Conservation (phyloP, 1,140 invertebrate species). For the Littorina saxatilis region DNA sequence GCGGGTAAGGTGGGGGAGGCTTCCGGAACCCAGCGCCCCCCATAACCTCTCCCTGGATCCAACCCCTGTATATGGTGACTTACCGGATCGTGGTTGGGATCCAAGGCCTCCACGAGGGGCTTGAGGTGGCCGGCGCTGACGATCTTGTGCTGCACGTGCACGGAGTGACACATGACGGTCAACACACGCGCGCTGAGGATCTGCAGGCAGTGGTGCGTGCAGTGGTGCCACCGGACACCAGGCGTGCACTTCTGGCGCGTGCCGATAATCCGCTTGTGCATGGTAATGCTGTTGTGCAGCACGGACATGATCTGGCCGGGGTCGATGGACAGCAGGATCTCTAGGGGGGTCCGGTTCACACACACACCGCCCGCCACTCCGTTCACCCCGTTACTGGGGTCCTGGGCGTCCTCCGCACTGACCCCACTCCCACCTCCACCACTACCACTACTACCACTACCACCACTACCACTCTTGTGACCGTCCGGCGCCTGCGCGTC, state of each 20-base stretch:
- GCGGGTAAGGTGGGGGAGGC: neutral
- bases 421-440: neutral
- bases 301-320: conserved; percentile 80
- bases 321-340: conserved; percentile 76
- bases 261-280: conserved; percentile 83
- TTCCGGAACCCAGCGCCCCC: neutral
- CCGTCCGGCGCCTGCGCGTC: conserved; percentile 9
- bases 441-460: neutral
- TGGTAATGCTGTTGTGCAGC: conserved; percentile 83
- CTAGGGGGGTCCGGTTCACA: conserved; percentile 69
- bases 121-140: conserved; percentile 79
- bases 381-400: conserved; percentile 23
- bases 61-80: conserved; percentile 39
- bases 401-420: conserved; percentile 50
- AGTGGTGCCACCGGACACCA: conserved; percentile 79
- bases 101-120: conserved; percentile 80
- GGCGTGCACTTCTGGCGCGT: conserved; percentile 81
- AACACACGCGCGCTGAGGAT: conserved; percentile 81
- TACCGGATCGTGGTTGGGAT: conserved; percentile 83
- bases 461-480: neutral
- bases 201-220: conserved; percentile 83
- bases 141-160: conserved; percentile 77
- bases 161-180: conserved; percentile 81
- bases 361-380: conserved; percentile 1
- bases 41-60: neutral